Evolutionary conservation across 2,113 vertebrate species (phyloP).

Genomic region (Pedionomus torquatus): DNA sequence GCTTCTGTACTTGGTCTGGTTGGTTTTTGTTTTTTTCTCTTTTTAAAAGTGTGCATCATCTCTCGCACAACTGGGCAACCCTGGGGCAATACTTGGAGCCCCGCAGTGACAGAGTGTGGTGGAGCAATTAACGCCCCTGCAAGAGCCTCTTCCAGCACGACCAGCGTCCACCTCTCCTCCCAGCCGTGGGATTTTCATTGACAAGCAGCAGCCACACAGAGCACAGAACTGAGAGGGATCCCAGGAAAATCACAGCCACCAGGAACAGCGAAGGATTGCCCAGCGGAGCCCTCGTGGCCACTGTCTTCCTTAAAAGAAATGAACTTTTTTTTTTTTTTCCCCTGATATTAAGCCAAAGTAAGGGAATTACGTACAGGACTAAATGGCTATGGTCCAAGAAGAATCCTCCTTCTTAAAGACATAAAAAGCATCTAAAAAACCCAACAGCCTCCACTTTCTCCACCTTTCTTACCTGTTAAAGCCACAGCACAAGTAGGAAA

Average conservation of each 20-base stretch:
- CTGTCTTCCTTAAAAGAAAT: neutral
- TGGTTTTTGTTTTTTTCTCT: neutral
- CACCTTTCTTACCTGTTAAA: neutral
- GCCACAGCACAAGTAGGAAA: neutral
- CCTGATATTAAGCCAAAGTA: neutral
- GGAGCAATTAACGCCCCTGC: neutral
- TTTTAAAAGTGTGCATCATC: neutral
- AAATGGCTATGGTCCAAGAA: accelerated
- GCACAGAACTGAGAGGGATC: neutral
- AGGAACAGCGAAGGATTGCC: neutral
- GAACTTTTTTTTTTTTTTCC: too few relatives aligned
- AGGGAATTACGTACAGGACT: too few relatives aligned
- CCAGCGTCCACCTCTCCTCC: neutral
- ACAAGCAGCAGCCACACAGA: neutral
- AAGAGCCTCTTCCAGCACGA: neutral
- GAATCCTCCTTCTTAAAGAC: neutral
- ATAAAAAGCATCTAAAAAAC: neutral
- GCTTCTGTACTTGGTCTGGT: neutral
- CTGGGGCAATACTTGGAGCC: neutral
- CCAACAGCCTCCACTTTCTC: neutral
- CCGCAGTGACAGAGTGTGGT: neutral
- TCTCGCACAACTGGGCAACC: neutral
- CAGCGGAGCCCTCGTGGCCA: neutral
- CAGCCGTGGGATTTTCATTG: neutral
- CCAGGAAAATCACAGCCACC: neutral